Evolutionary conservation across 2,113 vertebrate genomes (phyloP).

Genomic region (Leptosomus discolor): DNA sequence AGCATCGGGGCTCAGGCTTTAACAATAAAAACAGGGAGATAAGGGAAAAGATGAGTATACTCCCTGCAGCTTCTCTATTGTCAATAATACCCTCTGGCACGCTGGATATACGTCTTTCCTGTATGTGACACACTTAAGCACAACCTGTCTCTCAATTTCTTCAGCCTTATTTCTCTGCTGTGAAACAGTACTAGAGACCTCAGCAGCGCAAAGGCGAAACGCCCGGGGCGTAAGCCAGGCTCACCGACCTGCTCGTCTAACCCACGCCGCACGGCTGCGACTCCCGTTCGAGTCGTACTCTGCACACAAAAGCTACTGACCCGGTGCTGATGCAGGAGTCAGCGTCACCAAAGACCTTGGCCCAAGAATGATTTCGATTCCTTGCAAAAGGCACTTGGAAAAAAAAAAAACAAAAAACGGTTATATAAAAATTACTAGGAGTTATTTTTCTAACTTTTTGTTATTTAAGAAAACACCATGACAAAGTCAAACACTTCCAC

Average conservation of each 20-base stretch:
- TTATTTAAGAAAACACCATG: neutral
- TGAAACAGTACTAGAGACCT: neutral
- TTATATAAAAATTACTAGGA: neutral
- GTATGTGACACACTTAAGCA: neutral
- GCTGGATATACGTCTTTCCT: accelerated
- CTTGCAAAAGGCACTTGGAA: neutral
- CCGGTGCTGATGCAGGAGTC: neutral
- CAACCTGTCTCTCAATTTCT: neutral
- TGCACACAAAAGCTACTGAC: neutral
- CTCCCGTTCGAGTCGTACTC: accelerated
- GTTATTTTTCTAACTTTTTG: neutral
- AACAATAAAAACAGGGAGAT: neutral
- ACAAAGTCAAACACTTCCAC: neutral
- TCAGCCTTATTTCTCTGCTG: neutral
- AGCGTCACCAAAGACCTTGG: neutral
- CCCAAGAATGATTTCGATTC: neutral
- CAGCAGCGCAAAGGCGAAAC: neutral
- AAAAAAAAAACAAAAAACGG: too few relatives aligned
- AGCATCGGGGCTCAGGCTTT: neutral
- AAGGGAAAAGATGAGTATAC: accelerated
- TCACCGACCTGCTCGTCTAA: neutral
- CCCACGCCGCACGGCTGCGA: accelerated
- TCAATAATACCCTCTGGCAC: accelerated
- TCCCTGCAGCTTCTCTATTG: neutral
- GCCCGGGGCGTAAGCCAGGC: accelerated